Conservation (phyloP, 2,888 invertebrate genomes). For the Lasioglossum zephyrum region DNA sequence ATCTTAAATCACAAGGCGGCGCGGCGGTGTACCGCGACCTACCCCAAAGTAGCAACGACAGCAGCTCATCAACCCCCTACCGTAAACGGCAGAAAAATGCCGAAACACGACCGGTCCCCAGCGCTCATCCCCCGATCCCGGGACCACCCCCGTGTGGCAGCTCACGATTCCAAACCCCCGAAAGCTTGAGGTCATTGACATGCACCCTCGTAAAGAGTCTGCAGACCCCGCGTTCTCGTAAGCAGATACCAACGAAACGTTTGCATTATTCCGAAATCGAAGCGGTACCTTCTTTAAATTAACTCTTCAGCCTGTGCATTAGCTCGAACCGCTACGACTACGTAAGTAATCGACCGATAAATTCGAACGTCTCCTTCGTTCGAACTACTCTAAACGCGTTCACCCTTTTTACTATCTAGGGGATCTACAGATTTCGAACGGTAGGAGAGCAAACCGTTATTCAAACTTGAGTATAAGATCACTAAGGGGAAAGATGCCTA, state of each 20-base stretch:
- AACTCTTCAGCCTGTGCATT: slow-evolving; percentile 60
- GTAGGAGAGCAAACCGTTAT: no score
- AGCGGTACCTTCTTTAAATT: slow-evolving; percentile 62
- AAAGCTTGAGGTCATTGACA: slow-evolving; percentile 71
- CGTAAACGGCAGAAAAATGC: slow-evolving; percentile 70
- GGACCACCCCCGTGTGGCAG: slow-evolving; percentile 59
- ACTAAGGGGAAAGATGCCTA: no score
- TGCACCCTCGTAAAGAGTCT: slow-evolving; percentile 72
- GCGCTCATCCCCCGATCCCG: slow-evolving; percentile 37
- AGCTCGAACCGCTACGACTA: slow-evolving; percentile 22
- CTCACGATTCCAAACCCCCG: slow-evolving; percentile 61
- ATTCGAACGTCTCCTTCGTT: slow-evolving; percentile 26
- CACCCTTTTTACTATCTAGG: neutral
- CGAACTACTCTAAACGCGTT: neutral
- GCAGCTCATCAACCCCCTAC: slow-evolving; percentile 50
- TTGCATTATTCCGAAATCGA: slow-evolving; percentile 64
- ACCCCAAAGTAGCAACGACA: slow-evolving; percentile 62
- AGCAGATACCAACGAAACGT: slow-evolving; percentile 63
- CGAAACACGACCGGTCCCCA: slow-evolving; percentile 66
- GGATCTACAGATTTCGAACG: neutral
- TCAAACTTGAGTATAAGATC: no score
- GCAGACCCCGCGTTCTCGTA: slow-evolving; percentile 61
- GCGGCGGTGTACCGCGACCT: slow-evolving; percentile 45
- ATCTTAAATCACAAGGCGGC: slow-evolving; percentile 52
- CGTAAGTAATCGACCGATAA: slow-evolving; percentile 57